phyloP scores from a whole-genome alignment of 2,113 vertebrate species.

The Nesoenas mayeri region DNA sequence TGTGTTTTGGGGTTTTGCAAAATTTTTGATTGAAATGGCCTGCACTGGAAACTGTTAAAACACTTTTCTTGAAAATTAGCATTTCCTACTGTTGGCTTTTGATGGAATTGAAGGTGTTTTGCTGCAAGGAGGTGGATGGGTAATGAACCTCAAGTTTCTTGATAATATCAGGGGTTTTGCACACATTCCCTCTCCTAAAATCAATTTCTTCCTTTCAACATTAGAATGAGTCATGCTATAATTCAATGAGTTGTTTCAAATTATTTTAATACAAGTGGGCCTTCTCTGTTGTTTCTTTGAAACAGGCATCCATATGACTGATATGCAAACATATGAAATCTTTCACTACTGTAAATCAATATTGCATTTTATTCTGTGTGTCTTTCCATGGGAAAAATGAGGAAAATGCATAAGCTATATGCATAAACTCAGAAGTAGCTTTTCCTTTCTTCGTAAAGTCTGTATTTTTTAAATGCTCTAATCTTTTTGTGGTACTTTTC shows the following conservation, averaged over 20 bases:
- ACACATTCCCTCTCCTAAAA: slow-evolving; percentile 1
- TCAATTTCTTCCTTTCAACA: slow-evolving; percentile 42
- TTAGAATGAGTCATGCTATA: background rate
- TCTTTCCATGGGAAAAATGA: background rate
- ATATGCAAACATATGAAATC: background rate
- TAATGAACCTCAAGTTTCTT: background rate
- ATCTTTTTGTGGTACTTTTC: slow-evolving; percentile 38
- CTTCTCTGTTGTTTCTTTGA: slow-evolving; percentile 4
- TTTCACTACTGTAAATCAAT: background rate
- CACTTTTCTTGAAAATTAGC: background rate
- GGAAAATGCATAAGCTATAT: background rate
- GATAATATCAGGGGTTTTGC: background rate
- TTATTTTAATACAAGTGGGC: background rate
- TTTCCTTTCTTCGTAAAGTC: slow-evolving; percentile 14
- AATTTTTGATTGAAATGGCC: background rate
- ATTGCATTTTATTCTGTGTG: background rate
- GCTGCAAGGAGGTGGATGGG: background rate
- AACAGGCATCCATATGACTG: slow-evolving; percentile 2
- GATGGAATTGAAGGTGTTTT: background rate
- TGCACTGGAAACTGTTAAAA: slow-evolving; percentile 26
- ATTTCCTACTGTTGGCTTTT: background rate
- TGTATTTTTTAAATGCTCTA: background rate
- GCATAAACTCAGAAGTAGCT: background rate
- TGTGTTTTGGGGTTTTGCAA: background rate
- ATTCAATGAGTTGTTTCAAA: background rate